These are phyloP conservation scores for Drosophila rellima DNA, from an alignment of 2,888 invertebrate species.

Conservation along the genomic window DNA sequence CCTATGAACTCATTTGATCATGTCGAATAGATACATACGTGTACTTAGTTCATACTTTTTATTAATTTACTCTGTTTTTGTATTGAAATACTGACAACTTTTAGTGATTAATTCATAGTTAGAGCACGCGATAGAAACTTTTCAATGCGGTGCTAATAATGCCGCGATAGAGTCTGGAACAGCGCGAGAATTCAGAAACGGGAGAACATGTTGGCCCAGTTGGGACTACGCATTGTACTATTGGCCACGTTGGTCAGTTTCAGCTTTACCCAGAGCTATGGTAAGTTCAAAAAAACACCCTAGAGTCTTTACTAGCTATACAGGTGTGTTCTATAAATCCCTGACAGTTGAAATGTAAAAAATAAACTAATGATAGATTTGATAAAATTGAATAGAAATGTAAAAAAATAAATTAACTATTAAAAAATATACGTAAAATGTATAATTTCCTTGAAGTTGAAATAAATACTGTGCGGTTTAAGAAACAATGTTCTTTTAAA, in stretches of 20 bases:
- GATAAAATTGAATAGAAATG: too few relatives aligned
- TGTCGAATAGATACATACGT: slow-evolving; percentile 29
- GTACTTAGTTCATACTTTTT: slow-evolving; percentile 11
- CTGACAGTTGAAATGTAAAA: too few relatives aligned
- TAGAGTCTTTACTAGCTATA: too few relatives aligned
- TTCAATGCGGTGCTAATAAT: slow-evolving; percentile 50
- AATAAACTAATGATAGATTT: too few relatives aligned
- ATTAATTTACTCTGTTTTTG: not conserved
- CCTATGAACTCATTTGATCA: slow-evolving; percentile 66
- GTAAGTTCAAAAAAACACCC: too few relatives aligned
- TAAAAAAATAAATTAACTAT: too few relatives aligned
- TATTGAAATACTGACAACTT: not conserved
- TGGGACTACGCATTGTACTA: slow-evolving; percentile 55
- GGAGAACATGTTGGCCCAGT: slow-evolving; percentile 50
- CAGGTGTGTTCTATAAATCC: too few relatives aligned
- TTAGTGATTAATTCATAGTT: slow-evolving; percentile 2
- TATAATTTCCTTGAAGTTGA: too few relatives aligned
- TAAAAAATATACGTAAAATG: too few relatives aligned
- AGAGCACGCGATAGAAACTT: slow-evolving; percentile 53
- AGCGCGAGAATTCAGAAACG: slow-evolving; percentile 19
- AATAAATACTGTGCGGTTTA: too few relatives aligned
- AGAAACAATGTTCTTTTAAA: too few relatives aligned
- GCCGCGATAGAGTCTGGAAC: slow-evolving; percentile 37
- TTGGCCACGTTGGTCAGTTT: slow-evolving; percentile 63
- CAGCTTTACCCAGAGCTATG: slow-evolving; percentile 65